Percentiles rank a stretch among this genome's conserved stretches.
Evolutionary conservation across 2,113 vertebrate genomes (phyloP).

Genomic region (Pterophyllum scalare): DNA sequence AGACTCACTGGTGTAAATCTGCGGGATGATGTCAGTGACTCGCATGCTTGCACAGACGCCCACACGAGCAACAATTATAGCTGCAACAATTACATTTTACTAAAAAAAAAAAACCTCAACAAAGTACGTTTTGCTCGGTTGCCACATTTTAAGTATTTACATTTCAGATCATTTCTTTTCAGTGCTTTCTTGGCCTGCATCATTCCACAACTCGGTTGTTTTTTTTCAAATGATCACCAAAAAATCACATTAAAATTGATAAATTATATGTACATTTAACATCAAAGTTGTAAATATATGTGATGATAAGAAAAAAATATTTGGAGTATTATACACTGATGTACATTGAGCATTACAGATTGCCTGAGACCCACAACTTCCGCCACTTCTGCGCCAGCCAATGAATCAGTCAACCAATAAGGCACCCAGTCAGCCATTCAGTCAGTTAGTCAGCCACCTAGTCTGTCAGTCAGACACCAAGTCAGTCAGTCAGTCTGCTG

Average conservation of each 20-base stretch:
- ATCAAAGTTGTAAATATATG: neutral
- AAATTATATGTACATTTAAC: neutral
- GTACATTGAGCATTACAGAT: neutral
- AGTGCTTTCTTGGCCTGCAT: neutral
- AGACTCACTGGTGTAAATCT: neutral
- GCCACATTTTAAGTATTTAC: neutral
- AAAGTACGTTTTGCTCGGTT: neutral
- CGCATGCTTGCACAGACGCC: constrained; percentile 10
- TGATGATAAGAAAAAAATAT: neutral
- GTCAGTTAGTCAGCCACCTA: constrained; percentile 37
- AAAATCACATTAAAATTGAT: neutral
- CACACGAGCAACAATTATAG: neutral
- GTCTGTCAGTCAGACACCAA: constrained; percentile 16
- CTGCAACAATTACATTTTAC: neutral
- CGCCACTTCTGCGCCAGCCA: neutral
- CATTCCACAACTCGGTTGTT: neutral
- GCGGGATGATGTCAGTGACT: neutral
- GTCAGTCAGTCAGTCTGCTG: constrained; percentile 46
- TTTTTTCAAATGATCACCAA: neutral
- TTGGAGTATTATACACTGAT: neutral
- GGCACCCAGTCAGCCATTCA: constrained; percentile 41
- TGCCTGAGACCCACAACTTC: constrained; percentile 5
- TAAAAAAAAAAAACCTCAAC: neutral
- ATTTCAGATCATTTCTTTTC: neutral
- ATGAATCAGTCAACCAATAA: constrained; percentile 47